A percentile compares a stretch with the other conserved stretches of the same genome.
Evolutionary conservation across 1,140 invertebrate species (phyloP).

Genomic region (Lanistes nyassanus): DNA sequence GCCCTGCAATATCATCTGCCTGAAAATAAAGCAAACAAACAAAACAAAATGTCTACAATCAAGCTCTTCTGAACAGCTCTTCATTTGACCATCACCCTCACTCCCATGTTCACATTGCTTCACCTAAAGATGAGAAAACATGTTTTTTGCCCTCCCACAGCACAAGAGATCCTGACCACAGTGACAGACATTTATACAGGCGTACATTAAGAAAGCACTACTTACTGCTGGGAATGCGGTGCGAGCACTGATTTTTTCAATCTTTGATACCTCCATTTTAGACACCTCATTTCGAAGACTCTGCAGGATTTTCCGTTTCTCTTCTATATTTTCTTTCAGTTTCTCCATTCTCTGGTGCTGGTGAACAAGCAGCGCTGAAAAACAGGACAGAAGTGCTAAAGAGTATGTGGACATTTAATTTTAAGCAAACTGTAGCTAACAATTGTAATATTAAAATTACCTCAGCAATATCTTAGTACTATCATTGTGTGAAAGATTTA

Average conservation of each 20-base stretch:
- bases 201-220: too few relatives aligned
- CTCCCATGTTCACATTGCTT: too few relatives aligned
- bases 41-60: neutral
- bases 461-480: neutral
- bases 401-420: neutral
- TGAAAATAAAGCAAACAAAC: constrained; percentile 14
- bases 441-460: neutral
- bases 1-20: constrained; percentile 46
- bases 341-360: constrained; percentile 45
- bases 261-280: constrained; percentile 50
- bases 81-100: neutral
- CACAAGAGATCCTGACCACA: too few relatives aligned
- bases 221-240: constrained; percentile 42
- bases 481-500: too few relatives aligned
- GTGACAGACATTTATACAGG: too few relatives aligned
- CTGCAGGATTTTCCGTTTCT: constrained; percentile 34
- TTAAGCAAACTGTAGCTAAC: neutral
- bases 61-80: neutral
- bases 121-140: too few relatives aligned
- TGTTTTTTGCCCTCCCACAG: too few relatives aligned
- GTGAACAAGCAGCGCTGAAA: constrained; percentile 45
- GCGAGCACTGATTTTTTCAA: constrained; percentile 36
- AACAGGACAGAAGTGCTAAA: constrained; percentile 25
- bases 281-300: constrained; percentile 42
- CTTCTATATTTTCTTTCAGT: constrained; percentile 39